Evolutionary conservation across 2,113 vertebrate species (phyloP).

Genomic region (Peromyscus maniculatus): DNA sequence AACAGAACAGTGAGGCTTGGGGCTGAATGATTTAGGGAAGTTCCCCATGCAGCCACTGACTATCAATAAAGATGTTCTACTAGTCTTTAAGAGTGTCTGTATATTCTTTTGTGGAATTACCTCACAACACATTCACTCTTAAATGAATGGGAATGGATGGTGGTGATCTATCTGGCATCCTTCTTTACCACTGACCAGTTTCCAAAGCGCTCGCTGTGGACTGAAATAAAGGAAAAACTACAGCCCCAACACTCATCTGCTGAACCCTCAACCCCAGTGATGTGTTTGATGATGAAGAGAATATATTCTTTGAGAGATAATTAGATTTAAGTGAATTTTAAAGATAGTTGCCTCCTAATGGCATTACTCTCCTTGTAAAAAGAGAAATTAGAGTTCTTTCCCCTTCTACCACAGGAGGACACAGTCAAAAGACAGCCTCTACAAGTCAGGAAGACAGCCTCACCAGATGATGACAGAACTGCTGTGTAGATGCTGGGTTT

Average conservation of each 20-base stretch:
- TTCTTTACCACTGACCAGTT: not conserved
- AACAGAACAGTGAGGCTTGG: not conserved
- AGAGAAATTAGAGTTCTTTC: not conserved
- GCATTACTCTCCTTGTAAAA: not conserved
- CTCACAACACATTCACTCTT: not conserved
- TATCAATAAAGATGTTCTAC: not conserved
- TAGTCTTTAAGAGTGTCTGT: not conserved
- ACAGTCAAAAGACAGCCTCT: not conserved
- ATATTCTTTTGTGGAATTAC: not conserved
- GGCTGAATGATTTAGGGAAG: not conserved
- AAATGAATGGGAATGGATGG: constrained; percentile 51
- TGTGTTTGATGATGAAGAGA: not conserved
- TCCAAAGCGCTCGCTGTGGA: not conserved
- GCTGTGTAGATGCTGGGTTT: not conserved
- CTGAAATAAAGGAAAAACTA: no score
- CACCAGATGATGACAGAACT: not conserved
- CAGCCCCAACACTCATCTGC: not conserved
- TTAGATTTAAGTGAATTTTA: not conserved
- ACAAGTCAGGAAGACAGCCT: not conserved
- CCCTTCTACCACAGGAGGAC: not conserved
- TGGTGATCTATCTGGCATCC: not conserved
- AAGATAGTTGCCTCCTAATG: not conserved
- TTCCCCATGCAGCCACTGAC: not conserved
- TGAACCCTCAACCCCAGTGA: not conserved
- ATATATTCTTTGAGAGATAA: not conserved